These are phyloP conservation scores for Melanophora roralis DNA, from an alignment of 2,888 invertebrate genomes.

Conservation along the genomic window DNA sequence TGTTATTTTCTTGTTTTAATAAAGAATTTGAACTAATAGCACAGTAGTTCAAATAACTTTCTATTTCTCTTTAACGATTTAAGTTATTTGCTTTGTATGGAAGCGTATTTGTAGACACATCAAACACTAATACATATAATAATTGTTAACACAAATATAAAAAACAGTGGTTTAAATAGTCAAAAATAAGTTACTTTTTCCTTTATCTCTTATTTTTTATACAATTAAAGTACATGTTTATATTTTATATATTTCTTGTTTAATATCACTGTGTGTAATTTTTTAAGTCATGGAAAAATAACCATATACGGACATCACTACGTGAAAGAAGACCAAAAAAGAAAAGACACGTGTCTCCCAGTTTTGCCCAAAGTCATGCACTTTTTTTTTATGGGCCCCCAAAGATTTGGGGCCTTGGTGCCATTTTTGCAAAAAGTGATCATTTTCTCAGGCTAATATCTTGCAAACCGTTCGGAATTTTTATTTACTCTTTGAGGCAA, in stretches of 20 bases:
- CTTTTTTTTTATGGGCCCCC: no score
- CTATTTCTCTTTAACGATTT: slow-evolving; percentile 43
- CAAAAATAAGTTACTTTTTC: slow-evolving; percentile 14
- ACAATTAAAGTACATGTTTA: background rate
- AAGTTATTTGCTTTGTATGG: slow-evolving; percentile 17
- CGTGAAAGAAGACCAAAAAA: no score
- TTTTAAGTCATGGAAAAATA: no score
- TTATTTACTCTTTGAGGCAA: no score
- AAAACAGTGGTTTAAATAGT: slow-evolving; percentile 34
- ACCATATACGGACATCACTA: no score
- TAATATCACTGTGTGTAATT: no score
- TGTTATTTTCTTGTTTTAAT: background rate
- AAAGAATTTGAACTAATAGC: slow-evolving; percentile 35
- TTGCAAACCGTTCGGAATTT: no score
- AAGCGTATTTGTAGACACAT: background rate
- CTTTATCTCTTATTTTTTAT: background rate
- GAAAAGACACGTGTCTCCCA: no score
- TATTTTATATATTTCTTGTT: background rate
- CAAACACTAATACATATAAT: background rate
- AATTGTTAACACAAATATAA: slow-evolving; percentile 66
- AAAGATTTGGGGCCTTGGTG: no score
- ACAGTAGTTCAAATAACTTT: slow-evolving; percentile 47
- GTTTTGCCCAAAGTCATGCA: no score
- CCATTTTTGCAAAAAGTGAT: no score
- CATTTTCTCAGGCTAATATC: no score